phyloP scores from a whole-genome alignment of 2,113 vertebrate genomes.

The Nesoenas mayeri region DNA sequence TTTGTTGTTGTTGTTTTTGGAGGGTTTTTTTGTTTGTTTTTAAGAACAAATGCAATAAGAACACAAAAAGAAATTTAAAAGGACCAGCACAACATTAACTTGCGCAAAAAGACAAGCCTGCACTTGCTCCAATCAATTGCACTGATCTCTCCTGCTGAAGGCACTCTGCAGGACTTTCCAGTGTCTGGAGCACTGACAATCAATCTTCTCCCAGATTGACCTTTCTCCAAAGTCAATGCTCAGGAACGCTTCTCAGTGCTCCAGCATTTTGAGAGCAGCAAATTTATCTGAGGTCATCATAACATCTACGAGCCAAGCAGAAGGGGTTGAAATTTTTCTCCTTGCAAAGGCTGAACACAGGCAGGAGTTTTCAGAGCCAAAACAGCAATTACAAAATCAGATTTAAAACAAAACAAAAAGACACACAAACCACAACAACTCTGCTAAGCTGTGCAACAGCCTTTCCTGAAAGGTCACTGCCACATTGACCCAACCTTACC shows the following conservation, averaged over 20 bases:
- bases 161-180: background rate
- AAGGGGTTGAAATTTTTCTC: background rate
- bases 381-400: background rate
- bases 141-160: background rate
- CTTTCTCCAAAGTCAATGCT: background rate
- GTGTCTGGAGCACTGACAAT: background rate
- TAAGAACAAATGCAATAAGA: background rate
- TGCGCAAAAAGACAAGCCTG: background rate
- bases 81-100: background rate
- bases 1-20: too few species aligned
- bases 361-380: background rate
- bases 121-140: background rate
- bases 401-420: too few species aligned
- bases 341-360: background rate
- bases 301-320: background rate
- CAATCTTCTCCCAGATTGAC: background rate
- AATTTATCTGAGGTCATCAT: background rate
- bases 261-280: background rate
- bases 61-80: background rate
- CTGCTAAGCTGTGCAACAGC: background rate
- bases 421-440: too few species aligned
- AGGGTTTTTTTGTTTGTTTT: background rate
- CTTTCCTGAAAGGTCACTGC: background rate
- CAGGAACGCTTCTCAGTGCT: background rate
- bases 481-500: conserved; percentile 49